These are phyloP conservation scores for Mythimna pallens DNA, from an alignment of 2,888 invertebrate genomes.

Conservation along the genomic window DNA sequence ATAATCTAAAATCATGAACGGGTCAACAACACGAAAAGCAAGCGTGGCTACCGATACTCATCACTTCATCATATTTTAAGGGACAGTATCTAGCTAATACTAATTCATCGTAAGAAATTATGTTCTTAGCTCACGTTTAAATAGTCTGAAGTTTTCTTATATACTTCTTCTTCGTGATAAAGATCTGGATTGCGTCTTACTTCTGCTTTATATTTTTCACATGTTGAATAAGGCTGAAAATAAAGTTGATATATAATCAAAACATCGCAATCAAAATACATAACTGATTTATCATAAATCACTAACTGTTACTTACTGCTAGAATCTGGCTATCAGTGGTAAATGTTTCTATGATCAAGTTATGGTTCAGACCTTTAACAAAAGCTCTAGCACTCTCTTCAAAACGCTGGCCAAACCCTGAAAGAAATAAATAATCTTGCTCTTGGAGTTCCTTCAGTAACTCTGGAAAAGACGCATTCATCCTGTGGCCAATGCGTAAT, in stretches of 20 bases:
- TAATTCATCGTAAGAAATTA: no score
- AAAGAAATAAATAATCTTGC: slow-evolving; percentile 87
- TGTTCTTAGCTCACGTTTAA: slow-evolving; percentile 71
- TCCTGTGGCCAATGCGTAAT: slow-evolving; percentile 87
- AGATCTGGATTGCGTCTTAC: slow-evolving; percentile 69
- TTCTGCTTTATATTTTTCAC: slow-evolving; percentile 80
- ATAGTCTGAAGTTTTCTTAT: slow-evolving; percentile 70
- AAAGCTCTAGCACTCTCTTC: slow-evolving; percentile 91
- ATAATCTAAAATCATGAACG: background rate
- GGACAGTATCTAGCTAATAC: no score
- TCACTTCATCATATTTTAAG: background rate
- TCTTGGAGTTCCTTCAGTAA: slow-evolving; percentile 86
- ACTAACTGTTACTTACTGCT: slow-evolving; percentile 60
- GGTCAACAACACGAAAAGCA: background rate
- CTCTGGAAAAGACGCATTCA: slow-evolving; percentile 73
- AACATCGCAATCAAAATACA: background rate
- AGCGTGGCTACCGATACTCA: no score
- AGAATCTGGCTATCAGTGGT: slow-evolving; percentile 47
- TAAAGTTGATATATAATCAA: background rate
- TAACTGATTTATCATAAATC: background rate
- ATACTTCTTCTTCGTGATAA: slow-evolving; percentile 69
- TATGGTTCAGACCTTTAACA: slow-evolving; percentile 82
- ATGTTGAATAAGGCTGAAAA: slow-evolving; percentile 80
- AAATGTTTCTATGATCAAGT: slow-evolving; percentile 50
- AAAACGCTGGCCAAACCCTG: slow-evolving; percentile 88